phyloP scores from a whole-genome alignment of 2,888 invertebrate species.

The Cecidostiba fungosa region DNA sequence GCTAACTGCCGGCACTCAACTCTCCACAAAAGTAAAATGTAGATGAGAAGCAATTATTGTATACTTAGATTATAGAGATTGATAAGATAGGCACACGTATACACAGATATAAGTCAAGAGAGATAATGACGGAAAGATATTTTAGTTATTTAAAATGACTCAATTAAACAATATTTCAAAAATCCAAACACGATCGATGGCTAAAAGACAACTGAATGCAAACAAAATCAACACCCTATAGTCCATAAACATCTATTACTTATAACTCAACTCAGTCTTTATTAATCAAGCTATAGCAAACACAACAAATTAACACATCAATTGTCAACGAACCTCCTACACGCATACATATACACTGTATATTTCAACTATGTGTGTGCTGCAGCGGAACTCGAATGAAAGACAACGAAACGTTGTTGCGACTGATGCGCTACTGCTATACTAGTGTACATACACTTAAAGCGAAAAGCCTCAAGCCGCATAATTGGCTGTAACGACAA shows the following conservation, averaged over 20 bases:
- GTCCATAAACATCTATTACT: not conserved
- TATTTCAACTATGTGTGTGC: not conserved
- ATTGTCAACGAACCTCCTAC: not conserved
- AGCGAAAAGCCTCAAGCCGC: not conserved
- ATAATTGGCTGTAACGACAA: not conserved
- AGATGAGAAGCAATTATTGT: not conserved
- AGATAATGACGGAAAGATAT: not conserved
- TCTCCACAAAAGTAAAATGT: not conserved
- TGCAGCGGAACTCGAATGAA: not conserved
- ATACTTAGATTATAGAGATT: not conserved
- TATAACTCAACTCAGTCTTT: not conserved
- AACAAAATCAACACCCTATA: not conserved
- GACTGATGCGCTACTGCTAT: not conserved
- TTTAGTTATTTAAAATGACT: no score
- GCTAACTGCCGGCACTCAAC: not conserved
- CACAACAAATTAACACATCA: constrained; percentile 3
- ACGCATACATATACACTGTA: not conserved
- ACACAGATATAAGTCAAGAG: not conserved
- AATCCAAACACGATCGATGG: no score
- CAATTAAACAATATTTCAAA: no score
- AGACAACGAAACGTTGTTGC: not conserved
- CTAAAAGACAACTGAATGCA: not conserved
- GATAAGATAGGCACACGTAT: not conserved
- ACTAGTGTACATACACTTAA: not conserved
- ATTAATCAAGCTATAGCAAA: not conserved